phyloP scores from a whole-genome alignment of 2,888 invertebrate species.

The Ectemnius cavifrons region DNA sequence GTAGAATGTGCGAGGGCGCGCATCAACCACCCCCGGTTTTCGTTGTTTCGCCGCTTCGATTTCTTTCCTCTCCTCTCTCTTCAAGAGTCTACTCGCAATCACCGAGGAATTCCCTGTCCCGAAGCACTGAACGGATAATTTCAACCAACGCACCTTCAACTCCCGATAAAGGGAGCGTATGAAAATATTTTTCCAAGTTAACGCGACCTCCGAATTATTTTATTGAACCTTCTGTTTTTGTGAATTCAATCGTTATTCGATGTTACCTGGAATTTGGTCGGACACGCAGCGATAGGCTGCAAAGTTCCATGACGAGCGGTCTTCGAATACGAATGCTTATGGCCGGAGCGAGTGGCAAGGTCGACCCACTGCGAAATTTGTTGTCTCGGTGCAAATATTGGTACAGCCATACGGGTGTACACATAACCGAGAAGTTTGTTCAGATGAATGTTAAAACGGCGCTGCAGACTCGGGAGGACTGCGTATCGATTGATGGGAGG shows the following conservation, averaged over 20 bases:
- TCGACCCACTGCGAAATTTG: slow-evolving; percentile 34
- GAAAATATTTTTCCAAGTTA: no score
- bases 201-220: no score
- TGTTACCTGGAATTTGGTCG: no score
- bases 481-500: slow-evolving; percentile 33
- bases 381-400: slow-evolving; percentile 48
- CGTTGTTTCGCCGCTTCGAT: slow-evolving; percentile 58
- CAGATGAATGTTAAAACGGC: slow-evolving; percentile 48
- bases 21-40: slow-evolving; percentile 42
- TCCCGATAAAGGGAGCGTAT: no score
- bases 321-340: no score
- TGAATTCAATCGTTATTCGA: no score
- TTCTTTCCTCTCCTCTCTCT: slow-evolving; percentile 36
- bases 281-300: no score
- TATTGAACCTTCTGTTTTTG: no score
- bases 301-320: no score
- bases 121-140: no score
- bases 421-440: slow-evolving; percentile 49
- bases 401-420: slow-evolving; percentile 32
- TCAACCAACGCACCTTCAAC: no score
- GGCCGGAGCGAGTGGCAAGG: slow-evolving; percentile 31
- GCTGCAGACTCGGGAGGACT: slow-evolving; percentile 12
- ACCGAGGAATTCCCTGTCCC: no score
- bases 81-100: not conserved
- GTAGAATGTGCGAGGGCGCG: slow-evolving; percentile 50